phyloP scores from a whole-genome alignment of 1,140 invertebrate genomes.

The Drosophila pallidifrons region DNA sequence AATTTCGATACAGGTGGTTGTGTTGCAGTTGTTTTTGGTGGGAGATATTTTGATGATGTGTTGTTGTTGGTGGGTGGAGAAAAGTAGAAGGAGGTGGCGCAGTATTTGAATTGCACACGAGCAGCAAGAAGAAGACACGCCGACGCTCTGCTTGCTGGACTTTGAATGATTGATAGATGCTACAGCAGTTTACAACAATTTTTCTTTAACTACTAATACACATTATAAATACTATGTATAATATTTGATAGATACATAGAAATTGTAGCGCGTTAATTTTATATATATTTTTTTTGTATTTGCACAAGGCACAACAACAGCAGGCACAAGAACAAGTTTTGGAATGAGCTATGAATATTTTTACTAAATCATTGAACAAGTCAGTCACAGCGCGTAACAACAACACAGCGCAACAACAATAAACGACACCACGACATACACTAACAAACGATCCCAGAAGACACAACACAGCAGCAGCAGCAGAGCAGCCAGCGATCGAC shows the following conservation, averaged over 20 bases:
- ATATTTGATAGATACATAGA: constrained; percentile 52
- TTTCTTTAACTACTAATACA: constrained; percentile 50
- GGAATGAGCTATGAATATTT: constrained; percentile 64
- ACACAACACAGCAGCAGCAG: constrained; percentile 23
- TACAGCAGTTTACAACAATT: not conserved
- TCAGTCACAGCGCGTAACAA: constrained; percentile 62
- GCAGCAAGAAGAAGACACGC: constrained; percentile 16
- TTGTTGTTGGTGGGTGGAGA: not conserved
- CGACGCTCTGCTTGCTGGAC: constrained; percentile 23
- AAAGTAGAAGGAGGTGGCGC: not conserved
- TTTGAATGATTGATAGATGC: constrained; percentile 35
- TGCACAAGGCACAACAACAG: constrained; percentile 20
- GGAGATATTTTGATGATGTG: too few species aligned
- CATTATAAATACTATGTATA: constrained; percentile 31
- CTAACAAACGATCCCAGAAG: constrained; percentile 52
- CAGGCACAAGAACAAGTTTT: constrained; percentile 65
- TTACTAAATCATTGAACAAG: constrained; percentile 65
- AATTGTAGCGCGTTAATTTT: constrained; percentile 47
- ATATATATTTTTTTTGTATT: constrained; percentile 33
- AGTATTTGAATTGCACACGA: constrained; percentile 24
- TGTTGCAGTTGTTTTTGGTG: not conserved
- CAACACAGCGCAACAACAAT: constrained; percentile 68
- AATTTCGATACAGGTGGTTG: constrained; percentile 15
- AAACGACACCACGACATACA: constrained; percentile 72
- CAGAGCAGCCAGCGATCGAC: constrained; percentile 40